Base-by-base conservation (phyloP, 1,140 invertebrate genomes). In the Olivierus martensii region DNA sequence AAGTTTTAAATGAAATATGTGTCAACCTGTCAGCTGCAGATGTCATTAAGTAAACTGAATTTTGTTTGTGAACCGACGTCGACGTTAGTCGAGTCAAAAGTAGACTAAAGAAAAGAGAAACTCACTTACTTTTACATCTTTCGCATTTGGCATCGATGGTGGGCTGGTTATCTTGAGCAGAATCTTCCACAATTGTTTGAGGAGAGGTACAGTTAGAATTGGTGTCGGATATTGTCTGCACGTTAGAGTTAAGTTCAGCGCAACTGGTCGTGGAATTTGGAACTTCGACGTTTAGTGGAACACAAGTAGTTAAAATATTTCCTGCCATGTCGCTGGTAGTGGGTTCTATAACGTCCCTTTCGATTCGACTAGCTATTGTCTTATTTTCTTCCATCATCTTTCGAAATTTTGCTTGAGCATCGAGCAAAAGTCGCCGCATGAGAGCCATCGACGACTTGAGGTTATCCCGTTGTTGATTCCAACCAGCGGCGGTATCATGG, bases 371-470 rank as follows among this genome's bases (percentile, higher is more conserved):
- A 41, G 76, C 77, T 49, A 79, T 71, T 57, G 74, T 72, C 68
- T 75, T 74, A 69, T 81, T 80, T 65, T 81, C 79, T 66, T 80
- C 78, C 60, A 81, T 77, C 79, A 80, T 80, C 66, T 77, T 77
- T 63, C 77, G 75, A 66, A 80, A 79, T 71, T 80, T 79, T 58
- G 70, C 73, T 73, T 72, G 71, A 19, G 70, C 70, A 57, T 73
- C 71, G 17, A 68, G 55, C 36, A 73, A 62, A 17, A 73, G 65
- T 34, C 65, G 61, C n/a, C 69, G 57, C 61, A 72, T 72, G 37
- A 73, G 62, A 3, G 64, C 63, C 67, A 73, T 66, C 49, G 69
- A 71, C 28, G 28, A 28, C 28, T 28, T 28, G 28, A 28, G 28
- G 22, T 67, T 61, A 38, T 46, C 49, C 36, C 51, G 46, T n/a